Conservation (phyloP, 2,888 invertebrate species). For the Idaea biselata region DNA sequence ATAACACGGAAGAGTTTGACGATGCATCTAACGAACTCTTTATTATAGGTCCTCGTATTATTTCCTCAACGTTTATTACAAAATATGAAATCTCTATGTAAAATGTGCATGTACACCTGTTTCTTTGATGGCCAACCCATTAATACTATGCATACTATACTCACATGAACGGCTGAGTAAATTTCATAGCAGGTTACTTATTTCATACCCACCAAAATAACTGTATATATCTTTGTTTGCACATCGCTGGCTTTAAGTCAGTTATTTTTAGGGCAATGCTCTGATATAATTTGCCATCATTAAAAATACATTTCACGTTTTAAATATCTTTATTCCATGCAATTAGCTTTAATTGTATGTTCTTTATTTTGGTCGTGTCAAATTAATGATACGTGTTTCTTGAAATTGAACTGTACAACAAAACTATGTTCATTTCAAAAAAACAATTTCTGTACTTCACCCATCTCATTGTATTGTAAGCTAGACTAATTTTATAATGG, state of each 20-base stretch:
- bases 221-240: slow-evolving; percentile 60
- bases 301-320: slow-evolving; percentile 21
- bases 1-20: too few relatives aligned
- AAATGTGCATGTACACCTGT: slow-evolving; percentile 27
- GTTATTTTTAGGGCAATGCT: slow-evolving; percentile 38
- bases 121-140: slow-evolving; percentile 50
- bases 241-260: slow-evolving; percentile 60
- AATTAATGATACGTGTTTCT: slow-evolving; percentile 2
- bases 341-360: slow-evolving; percentile 14
- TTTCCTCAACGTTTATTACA: not conserved
- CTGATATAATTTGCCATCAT: slow-evolving; percentile 28
- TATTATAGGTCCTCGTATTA: not conserved
- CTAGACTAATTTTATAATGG: slow-evolving; percentile 58
- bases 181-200: slow-evolving; percentile 47
- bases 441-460: slow-evolving; percentile 20
- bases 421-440: slow-evolving; percentile 15
- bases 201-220: slow-evolving; percentile 57
- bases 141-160: slow-evolving; percentile 41
- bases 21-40: too few relatives aligned
- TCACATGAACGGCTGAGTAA: slow-evolving; percentile 35
- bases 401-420: slow-evolving; percentile 6
- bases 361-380: slow-evolving; percentile 10
- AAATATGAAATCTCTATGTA: too few relatives aligned
- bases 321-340: slow-evolving; percentile 6
- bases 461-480: slow-evolving; percentile 36